Evolutionary conservation across 2,113 vertebrate genomes (phyloP).

Genomic region (Eurypyga helias): DNA sequence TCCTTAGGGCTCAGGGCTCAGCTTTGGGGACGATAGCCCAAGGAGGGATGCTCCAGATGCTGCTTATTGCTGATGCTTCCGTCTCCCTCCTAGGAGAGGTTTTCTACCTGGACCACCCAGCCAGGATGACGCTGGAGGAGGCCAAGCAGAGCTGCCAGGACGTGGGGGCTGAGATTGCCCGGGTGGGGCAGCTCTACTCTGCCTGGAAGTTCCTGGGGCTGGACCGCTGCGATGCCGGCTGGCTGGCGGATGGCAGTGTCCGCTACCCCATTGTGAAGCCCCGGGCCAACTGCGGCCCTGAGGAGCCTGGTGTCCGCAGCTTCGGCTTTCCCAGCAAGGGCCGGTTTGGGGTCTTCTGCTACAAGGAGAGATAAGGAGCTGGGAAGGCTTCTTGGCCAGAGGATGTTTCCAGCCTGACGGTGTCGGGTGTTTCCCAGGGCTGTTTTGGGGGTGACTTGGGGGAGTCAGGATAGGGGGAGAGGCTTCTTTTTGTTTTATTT

Average conservation of each 20-base stretch:
- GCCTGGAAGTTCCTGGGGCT: slow-evolving; percentile 88
- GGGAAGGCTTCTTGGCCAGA: neutral
- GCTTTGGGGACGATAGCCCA: neutral
- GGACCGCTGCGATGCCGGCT: slow-evolving; percentile 89
- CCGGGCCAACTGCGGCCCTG: slow-evolving; percentile 82
- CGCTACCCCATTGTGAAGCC: slow-evolving; percentile 86
- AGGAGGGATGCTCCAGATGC: neutral
- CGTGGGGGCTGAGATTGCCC: slow-evolving; percentile 80
- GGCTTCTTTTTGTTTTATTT: slow-evolving; percentile 20
- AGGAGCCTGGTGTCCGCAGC: slow-evolving; percentile 84
- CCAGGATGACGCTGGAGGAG: slow-evolving; percentile 83
- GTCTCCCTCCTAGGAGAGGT: slow-evolving; percentile 78
- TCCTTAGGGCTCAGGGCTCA: neutral
- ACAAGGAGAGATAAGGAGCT: slow-evolving; percentile 66
- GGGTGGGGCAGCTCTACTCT: slow-evolving; percentile 89
- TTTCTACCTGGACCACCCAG: slow-evolving; percentile 80
- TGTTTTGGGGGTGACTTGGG: neutral
- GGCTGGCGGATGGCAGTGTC: slow-evolving; percentile 90
- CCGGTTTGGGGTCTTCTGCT: slow-evolving; percentile 89
- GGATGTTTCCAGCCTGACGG: neutral
- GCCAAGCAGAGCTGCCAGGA: slow-evolving; percentile 82
- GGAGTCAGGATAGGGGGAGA: neutral
- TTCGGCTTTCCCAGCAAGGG: slow-evolving; percentile 83
- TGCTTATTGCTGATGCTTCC: neutral
- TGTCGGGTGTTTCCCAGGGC: slow-evolving; percentile 19